Base-by-base conservation (phyloP, 2,113 vertebrate genomes). In the western clawed frog (Xenopus tropicalis) region DNA sequence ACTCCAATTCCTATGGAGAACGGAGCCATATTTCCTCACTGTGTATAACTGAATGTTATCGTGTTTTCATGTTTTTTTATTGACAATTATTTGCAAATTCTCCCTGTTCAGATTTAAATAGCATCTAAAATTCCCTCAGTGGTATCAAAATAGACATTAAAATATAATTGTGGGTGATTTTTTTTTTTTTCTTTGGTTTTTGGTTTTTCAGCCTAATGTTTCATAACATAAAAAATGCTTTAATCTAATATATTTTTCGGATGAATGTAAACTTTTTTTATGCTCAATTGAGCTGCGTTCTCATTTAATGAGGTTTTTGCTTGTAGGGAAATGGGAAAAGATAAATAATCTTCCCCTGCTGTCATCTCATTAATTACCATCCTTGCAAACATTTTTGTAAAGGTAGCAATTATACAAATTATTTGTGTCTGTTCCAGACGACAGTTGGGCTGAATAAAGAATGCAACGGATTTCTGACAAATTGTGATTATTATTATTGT, bases 81-180 rank as follows among this genome's bases (percentile, higher is more conserved):
- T 72, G 70, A 64, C 59, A 63, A 37, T 59, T 23, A 59, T 59
- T 59, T 59, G 20, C 21, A 59, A 59, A 59, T 54, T 72, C n/a
- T 52, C 37, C 16, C 46, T 22, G n/a, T 48, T 52, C 48, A 43
- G 37, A 37, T 52, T 42, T 64, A 64, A 72, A 64, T 20, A 21
- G 59, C 46, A 13, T 72, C 21, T 54, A 46, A 52, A 72, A 63
- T 72, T 42, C 70, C 59, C 61, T 17, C 52, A 63, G 59, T n/a
- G 17, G 29, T 72, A 54, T 72, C 58, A 63, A 51, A 64, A 71
- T 46, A 71, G 61, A 52, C 70, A 71, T 62, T 71, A 71, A 71
- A 71, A 70, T 11, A 63, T 71, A 63, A 71, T 71, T 71, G 59
- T 62, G 29, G 29, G 29, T 37, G 29, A 9, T 1, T 37, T 37